Evolutionary conservation across 1,140 invertebrate species (phyloP).

Genomic region (Lepidotrigona ventralis): DNA sequence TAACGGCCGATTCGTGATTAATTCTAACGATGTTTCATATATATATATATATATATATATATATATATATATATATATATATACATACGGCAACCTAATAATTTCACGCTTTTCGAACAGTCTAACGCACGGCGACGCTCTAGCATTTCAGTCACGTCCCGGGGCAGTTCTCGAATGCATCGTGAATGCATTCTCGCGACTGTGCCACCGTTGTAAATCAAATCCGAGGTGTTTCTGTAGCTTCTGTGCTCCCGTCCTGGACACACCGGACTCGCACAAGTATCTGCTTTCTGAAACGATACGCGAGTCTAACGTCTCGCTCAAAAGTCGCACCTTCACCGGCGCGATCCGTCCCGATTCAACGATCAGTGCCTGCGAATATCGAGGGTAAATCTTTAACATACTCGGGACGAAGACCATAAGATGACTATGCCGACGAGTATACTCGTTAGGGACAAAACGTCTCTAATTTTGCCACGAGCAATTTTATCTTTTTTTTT

Average conservation of each 20-base stretch:
- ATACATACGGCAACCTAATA: not conserved
- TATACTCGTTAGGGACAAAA: no score
- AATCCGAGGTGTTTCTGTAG: conserved; percentile 1
- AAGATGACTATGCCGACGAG: no score
- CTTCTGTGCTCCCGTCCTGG: not conserved
- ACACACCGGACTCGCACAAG: conserved; percentile 10
- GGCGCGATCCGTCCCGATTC: not conserved
- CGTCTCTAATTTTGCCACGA: no score
- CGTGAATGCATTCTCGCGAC: not conserved
- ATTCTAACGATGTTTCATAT: not conserved
- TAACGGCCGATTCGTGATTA: not conserved
- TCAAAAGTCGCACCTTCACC: conserved; percentile 34
- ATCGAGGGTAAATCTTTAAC: not conserved
- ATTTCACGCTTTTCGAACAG: not conserved
- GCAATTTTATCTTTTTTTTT: no score
- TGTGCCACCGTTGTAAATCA: conserved; percentile 23
- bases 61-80: no score
- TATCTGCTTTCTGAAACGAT: conserved; percentile 34
- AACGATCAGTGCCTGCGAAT: not conserved
- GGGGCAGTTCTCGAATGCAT: not conserved
- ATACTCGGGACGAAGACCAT: no score
- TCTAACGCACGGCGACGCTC: not conserved
- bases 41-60: no score
- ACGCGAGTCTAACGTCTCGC: not conserved
- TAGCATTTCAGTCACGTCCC: conserved; percentile 5